Conservation (phyloP, 2,113 vertebrate species). For the Cichladusa arquata region DNA sequence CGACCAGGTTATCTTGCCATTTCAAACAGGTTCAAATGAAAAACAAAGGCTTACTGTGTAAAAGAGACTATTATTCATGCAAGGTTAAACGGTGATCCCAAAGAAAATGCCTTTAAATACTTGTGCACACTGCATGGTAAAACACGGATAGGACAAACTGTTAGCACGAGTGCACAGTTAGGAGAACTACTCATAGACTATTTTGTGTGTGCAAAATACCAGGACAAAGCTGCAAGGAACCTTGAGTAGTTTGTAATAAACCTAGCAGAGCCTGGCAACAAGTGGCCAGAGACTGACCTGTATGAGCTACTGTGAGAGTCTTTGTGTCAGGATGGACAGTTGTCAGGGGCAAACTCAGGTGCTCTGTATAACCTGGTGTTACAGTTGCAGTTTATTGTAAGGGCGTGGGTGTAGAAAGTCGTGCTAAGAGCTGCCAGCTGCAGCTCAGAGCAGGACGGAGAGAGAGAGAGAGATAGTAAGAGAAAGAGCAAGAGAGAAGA, state of each 20-base stretch:
- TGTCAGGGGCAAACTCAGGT: too few relatives aligned
- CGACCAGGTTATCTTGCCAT: neutral
- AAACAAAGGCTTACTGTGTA: neutral
- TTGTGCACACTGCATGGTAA: neutral
- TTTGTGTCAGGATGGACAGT: too few relatives aligned
- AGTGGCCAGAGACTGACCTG: neutral
- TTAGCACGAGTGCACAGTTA: neutral
- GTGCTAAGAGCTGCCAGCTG: too few relatives aligned
- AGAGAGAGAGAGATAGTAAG: too few relatives aligned
- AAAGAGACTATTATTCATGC: neutral
- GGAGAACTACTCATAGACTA: neutral
- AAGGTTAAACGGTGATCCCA: neutral
- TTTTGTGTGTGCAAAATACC: neutral
- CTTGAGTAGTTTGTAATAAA: neutral
- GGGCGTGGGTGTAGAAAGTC: too few relatives aligned
- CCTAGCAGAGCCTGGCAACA: neutral
- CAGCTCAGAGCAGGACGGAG: too few relatives aligned
- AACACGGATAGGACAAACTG: neutral
- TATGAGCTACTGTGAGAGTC: too few relatives aligned
- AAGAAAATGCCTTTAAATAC: neutral
- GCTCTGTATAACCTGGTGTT: too few relatives aligned
- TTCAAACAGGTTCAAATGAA: neutral
- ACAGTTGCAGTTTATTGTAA: too few relatives aligned
- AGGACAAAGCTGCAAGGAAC: neutral
- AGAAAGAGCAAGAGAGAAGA: too few relatives aligned